These are phyloP conservation scores for Ectemnius continuus DNA, from an alignment of 2,888 invertebrate genomes.

Conservation along the genomic window DNA sequence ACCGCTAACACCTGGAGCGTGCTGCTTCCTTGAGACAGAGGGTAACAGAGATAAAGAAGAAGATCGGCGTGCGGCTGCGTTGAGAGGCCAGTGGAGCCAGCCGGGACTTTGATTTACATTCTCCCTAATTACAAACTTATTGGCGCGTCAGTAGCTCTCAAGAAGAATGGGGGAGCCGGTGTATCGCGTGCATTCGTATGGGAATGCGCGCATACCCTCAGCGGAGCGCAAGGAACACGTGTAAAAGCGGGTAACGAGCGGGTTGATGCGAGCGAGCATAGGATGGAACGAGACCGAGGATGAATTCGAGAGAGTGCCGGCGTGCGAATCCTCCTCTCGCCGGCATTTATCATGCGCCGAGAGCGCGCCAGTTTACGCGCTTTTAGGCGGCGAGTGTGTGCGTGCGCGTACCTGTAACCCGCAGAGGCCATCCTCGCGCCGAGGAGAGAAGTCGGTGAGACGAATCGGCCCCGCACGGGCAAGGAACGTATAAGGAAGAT, in stretches of 20 bases:
- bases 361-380: conserved; percentile 64
- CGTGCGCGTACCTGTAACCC: conserved; percentile 22
- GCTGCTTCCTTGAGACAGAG: conserved; percentile 30
- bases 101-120: conserved; percentile 74
- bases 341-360: conserved; percentile 64
- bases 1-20: too few species aligned
- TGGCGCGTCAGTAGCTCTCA: conserved; percentile 71
- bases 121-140: conserved; percentile 76
- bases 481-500: conserved; percentile 35
- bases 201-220: conserved; percentile 8
- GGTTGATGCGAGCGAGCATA: conserved; percentile 25
- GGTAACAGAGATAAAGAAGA: conserved; percentile 31
- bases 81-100: conserved; percentile 25
- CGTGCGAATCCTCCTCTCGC: conserved; percentile 56
- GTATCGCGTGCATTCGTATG: conserved; percentile 24
- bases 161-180: conserved; percentile 64
- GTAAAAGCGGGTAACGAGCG: conserved; percentile 50
- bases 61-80: conserved; percentile 19
- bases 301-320: conserved; percentile 18
- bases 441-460: conserved; percentile 40
- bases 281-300: conserved; percentile 6
- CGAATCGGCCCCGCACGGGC: conserved; percentile 41
- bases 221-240: conserved; percentile 6
- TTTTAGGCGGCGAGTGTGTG: conserved; percentile 52
- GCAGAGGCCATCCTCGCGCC: neutral